Conservation (phyloP, 2,888 invertebrate species). For the Diplazon laetatorius region DNA sequence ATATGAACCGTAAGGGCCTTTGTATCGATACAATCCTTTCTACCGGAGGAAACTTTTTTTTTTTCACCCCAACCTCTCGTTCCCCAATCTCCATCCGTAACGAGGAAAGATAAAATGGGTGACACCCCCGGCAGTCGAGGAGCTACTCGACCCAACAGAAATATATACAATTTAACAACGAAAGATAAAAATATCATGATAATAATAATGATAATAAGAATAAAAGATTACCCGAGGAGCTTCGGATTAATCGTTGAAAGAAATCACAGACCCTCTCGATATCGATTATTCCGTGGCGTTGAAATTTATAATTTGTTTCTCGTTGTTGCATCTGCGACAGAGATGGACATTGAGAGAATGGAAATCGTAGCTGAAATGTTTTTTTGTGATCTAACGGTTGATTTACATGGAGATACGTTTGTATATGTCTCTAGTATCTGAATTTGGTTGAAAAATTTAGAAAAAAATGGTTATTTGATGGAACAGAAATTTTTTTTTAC, state of each 20-base stretch:
- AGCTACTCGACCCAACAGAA: conserved; percentile 28
- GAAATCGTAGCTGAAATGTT: too few species aligned
- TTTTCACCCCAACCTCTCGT: neutral
- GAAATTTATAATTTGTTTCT: neutral
- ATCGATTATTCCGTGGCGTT: conserved; percentile 39
- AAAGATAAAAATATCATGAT: too few species aligned
- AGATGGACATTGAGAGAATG: too few species aligned
- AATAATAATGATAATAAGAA: neutral
- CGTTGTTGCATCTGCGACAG: conserved; percentile 1
- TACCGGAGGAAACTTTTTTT: too few species aligned
- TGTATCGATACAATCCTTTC: too few species aligned
- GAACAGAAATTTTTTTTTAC: too few species aligned
- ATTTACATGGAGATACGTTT: too few species aligned
- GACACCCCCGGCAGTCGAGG: neutral
- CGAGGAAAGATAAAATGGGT: neutral
- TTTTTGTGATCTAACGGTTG: too few species aligned
- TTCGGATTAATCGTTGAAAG: neutral
- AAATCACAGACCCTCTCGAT: conserved; percentile 35
- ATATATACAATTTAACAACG: neutral
- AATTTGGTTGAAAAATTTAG: too few species aligned
- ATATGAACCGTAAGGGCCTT: too few species aligned
- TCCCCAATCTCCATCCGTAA: neutral
- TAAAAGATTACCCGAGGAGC: neutral
- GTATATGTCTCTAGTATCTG: too few species aligned
- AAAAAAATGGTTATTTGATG: too few species aligned